Evolutionary conservation across 2,888 invertebrate species (phyloP).

Genomic region (Periphyllus acericola): DNA sequence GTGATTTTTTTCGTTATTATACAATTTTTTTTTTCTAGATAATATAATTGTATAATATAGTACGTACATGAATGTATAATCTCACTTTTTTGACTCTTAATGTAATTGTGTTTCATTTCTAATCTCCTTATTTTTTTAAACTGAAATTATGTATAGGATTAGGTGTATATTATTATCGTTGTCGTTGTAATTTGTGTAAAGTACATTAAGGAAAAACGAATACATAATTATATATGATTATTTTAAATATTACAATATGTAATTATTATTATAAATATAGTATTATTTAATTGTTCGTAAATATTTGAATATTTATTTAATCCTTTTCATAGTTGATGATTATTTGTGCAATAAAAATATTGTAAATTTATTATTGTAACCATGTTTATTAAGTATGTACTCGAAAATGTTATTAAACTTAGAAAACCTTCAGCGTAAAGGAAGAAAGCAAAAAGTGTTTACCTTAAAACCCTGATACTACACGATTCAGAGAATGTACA

Average conservation of each 20-base stretch:
- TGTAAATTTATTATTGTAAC: too few species aligned
- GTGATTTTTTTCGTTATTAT: slow-evolving; percentile 57
- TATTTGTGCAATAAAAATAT: background rate
- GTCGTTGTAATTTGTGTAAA: slow-evolving; percentile 57
- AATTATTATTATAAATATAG: slow-evolving; percentile 57
- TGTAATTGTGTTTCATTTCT: slow-evolving; percentile 51
- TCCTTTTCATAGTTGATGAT: background rate
- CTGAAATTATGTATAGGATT: slow-evolving; percentile 42
- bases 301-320: slow-evolving; percentile 30
- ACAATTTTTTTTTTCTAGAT: slow-evolving; percentile 32
- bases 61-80: slow-evolving; percentile 52
- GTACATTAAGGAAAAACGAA: slow-evolving; percentile 48
- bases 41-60: slow-evolving; percentile 57
- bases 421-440: too few species aligned
- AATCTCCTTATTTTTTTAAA: slow-evolving; percentile 58
- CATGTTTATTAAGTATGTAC: too few species aligned
- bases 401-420: too few species aligned
- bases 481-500: too few species aligned
- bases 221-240: slow-evolving; percentile 51
- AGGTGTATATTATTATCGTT: slow-evolving; percentile 59
- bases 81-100: slow-evolving; percentile 54
- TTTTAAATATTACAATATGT: slow-evolving; percentile 56
- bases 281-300: slow-evolving; percentile 60
- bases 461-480: too few species aligned
- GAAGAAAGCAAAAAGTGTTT: too few species aligned